Evolutionary conservation across 2,888 invertebrate species (phyloP), one percentile per base, ranked within the genome.

Genomic region (Amphipyra berbera): DNA sequence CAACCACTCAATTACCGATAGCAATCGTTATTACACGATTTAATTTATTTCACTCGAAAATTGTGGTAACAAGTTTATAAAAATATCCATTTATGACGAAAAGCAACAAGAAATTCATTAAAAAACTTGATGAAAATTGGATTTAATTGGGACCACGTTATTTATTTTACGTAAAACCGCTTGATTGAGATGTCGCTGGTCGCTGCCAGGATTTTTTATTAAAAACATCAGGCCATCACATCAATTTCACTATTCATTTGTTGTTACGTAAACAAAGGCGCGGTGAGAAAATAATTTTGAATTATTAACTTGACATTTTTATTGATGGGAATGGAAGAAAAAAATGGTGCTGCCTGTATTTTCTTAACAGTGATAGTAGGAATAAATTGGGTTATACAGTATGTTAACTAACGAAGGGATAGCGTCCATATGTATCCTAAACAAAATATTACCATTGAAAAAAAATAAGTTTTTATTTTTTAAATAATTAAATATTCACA

Each of bases 1-100:
- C 35, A 49, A 61, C 52, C 68, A 72, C 76, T 85, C 89, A 90
- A 91, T 91, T 91, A 90, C 76, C 76, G 92, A 91, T 91, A 89
- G 82, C 73, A 82, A 91, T 91, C 91, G 73, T 86, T 86, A 88
- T 88, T 90, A 86, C 76, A 78, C 80, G 81, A 81, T 84, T 84
- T 83, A 84, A 85, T 85, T 80, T 75, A 76, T 82, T 83, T 84
- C 74, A 79, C 73, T 73, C 62, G 44, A 76, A 78, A 83, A 83
- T 62, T 64, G 58, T 66, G 62, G 61, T 71, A 60, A 63, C 54
- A 45, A 27, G 72, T 67, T 68, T 59, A 64, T 61, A 63, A 79
- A 73, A 82, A 79, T 82, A 70, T 69, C 80, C 83, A 77, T 79
- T 80, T 82, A 77, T 81, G 82, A 81, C 68, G 75, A 78, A 81